Evolutionary conservation across 1,140 invertebrate genomes (phyloP).

Genomic region (Zaprionus taronus): DNA sequence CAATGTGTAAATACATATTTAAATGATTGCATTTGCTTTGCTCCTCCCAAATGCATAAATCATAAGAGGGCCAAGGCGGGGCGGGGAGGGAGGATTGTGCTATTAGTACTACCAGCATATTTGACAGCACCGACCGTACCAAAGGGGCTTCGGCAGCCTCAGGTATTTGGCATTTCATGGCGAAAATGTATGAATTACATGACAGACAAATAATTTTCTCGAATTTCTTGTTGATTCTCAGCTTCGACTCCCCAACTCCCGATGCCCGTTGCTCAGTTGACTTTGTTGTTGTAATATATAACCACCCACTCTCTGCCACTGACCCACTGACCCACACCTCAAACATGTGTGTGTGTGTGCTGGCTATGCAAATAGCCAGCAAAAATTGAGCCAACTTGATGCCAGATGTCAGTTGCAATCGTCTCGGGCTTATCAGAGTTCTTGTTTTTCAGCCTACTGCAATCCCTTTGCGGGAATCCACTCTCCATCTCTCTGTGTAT

Average conservation of each 20-base stretch:
- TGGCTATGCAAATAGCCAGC: slow-evolving; percentile 40
- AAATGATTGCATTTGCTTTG: slow-evolving; percentile 48
- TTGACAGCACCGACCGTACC: slow-evolving; percentile 13
- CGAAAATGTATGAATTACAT: slow-evolving; percentile 35
- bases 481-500: background rate
- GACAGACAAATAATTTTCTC: slow-evolving; percentile 39
- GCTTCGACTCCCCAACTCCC: background rate
- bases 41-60: slow-evolving; percentile 45
- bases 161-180: slow-evolving; percentile 30
- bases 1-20: slow-evolving; percentile 51
- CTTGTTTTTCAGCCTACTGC: slow-evolving; percentile 11
- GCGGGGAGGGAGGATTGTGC: background rate
- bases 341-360: background rate
- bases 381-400: slow-evolving; percentile 38
- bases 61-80: slow-evolving; percentile 12
- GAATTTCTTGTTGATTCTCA: slow-evolving; percentile 28
- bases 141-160: background rate
- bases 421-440: slow-evolving; percentile 16
- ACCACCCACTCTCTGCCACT: background rate
- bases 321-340: background rate
- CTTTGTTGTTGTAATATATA: slow-evolving; percentile 5
- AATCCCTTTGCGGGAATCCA: background rate
- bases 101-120: slow-evolving; percentile 21
- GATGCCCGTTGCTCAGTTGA: too few species aligned
- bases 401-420: slow-evolving; percentile 43